Base-by-base conservation (phyloP, 2,797 vertebrate species). In the Nothura maculosa region DNA sequence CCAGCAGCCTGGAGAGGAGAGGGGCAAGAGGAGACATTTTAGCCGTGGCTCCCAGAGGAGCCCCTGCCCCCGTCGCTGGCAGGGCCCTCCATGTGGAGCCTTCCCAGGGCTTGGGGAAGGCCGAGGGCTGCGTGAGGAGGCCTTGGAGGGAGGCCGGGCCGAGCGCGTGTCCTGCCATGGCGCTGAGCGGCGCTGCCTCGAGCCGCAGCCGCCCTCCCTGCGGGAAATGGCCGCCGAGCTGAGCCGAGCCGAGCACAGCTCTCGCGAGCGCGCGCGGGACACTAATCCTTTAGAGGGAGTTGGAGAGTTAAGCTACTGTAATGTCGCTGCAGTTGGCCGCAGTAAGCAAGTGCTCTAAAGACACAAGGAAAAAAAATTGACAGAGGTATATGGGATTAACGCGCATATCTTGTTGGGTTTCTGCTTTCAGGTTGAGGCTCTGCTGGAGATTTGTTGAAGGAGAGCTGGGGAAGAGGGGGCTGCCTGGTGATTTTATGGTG, bases 261-360 rank as follows among this genome's bases (percentile, higher is more conserved):
- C 92, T 96, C 86, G 94, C 94, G 96, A 96, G 96, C 96, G 93
- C 96, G 95, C 96, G 96, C 80, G 93, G 94, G 91, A 89, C 89
- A 92, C 85, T 93, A 95, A 95, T 96, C 93, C 95, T 96, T 95
- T 90, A 88, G 85, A 95, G 96, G 96, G 96, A 97, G 95, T 91
- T 96, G 92, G 96, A 85, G 92, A 95, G 92, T 96, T 96, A 92
- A 97, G 93, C 92, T 96, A 81, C 95, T 96, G 95, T 95, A 87
- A 80, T 96, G 94, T 96, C 91, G 95, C 94, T 95, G 94, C 95
- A 92, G 92, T 95, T 97, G 96, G 89, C 95, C 87, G 77, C 90
- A 94, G 94, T 96, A 92, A 97, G 95, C 91, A 97, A 87, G 89
- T 96, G 95, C 91, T 92, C 90, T 87, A 94, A 94, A 93, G 93